A percentile compares a stretch with the other conserved stretches of the same genome.
These are phyloP conservation scores for Sminthurides aquaticus DNA, from an alignment of 2,888 invertebrate genomes.

Conservation along the genomic window DNA sequence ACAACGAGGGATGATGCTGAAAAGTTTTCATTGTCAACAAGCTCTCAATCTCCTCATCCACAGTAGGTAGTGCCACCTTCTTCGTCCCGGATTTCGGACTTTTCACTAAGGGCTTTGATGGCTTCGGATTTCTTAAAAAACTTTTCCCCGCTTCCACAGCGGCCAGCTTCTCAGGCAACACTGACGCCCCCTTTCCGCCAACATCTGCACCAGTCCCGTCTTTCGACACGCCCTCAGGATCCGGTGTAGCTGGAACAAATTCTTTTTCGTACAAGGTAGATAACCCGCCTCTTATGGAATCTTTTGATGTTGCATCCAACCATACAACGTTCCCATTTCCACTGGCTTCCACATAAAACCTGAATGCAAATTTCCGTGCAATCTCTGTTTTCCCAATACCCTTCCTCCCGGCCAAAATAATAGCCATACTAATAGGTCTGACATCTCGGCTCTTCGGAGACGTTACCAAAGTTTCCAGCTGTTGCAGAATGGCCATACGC, in stretches of 20 bases:
- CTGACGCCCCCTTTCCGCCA: neutral
- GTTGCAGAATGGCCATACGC: neutral
- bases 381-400: slow-evolving; percentile 21
- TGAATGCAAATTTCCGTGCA: slow-evolving; percentile 19
- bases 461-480: slow-evolving; percentile 2
- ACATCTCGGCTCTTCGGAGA: slow-evolving; percentile 13
- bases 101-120: too few species aligned
- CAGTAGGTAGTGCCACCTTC: neutral
- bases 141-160: too few species aligned
- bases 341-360: slow-evolving; percentile 10
- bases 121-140: too few species aligned
- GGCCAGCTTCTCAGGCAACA: neutral
- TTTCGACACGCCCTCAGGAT: neutral
- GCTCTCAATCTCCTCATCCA: neutral
- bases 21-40: slow-evolving; percentile 6
- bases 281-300: neutral
- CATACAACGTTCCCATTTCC: slow-evolving; percentile 15
- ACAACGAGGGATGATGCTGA: slow-evolving; percentile 11
- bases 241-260: neutral
- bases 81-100: too few species aligned
- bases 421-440: slow-evolving; percentile 13
- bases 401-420: slow-evolving; percentile 5
- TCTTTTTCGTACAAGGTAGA: slow-evolving; percentile 7
- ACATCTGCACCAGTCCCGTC: neutral
- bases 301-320: slow-evolving; percentile 7